phyloP scores from a whole-genome alignment of 2,113 vertebrate genomes.

The Tetrax tetrax region DNA sequence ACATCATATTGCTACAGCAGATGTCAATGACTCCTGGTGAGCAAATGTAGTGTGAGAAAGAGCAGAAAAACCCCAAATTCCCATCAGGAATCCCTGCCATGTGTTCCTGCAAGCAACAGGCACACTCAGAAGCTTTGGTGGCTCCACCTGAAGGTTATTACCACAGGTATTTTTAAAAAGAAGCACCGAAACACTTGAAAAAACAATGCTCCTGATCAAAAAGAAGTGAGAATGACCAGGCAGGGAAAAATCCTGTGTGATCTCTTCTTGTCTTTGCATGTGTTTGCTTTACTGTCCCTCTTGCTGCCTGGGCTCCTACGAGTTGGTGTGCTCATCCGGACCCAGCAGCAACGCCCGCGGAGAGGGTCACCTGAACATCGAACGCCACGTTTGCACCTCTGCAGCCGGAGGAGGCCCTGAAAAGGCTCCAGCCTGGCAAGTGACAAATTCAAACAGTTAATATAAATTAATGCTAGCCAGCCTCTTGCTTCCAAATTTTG shows the following conservation, averaged over 20 bases:
- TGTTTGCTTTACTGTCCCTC: neutral
- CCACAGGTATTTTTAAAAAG: accelerated
- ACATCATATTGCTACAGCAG: neutral
- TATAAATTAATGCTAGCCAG: accelerated
- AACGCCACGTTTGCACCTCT: neutral
- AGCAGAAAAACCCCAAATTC: neutral
- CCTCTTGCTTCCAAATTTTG: neutral
- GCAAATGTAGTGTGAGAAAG: neutral
- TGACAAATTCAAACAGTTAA: neutral
- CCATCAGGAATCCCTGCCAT: neutral
- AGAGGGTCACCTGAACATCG: neutral
- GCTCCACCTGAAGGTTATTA: neutral
- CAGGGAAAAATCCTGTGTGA: neutral
- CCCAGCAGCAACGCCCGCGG: neutral
- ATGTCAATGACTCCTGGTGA: neutral
- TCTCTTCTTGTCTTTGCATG: neutral
- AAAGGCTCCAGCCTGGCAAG: accelerated
- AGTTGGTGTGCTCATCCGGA: accelerated
- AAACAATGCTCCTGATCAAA: neutral
- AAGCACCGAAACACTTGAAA: neutral
- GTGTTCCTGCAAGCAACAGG: neutral
- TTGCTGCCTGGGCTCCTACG: neutral
- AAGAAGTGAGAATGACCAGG: neutral
- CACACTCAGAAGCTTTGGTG: neutral
- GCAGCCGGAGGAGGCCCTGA: neutral